These are phyloP conservation scores for Plusia festucae DNA, from an alignment of 2,888 invertebrate species.

Conservation along the genomic window DNA sequence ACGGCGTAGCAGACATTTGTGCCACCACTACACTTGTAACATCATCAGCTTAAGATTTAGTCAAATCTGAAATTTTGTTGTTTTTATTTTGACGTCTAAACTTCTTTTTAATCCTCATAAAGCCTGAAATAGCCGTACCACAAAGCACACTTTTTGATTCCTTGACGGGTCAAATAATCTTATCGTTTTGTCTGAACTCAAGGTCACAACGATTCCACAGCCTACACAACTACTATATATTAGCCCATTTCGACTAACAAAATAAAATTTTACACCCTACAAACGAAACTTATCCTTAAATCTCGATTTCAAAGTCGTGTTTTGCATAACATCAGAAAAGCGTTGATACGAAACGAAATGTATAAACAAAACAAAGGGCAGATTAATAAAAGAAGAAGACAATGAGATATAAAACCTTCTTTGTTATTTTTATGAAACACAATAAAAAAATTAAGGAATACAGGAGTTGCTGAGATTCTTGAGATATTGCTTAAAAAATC, in stretches of 20 bases:
- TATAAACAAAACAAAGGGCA: slow-evolving; percentile 47
- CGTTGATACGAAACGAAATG: slow-evolving; percentile 41
- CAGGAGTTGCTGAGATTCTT: slow-evolving; percentile 30
- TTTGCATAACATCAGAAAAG: slow-evolving; percentile 14
- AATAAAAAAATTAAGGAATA: slow-evolving; percentile 55
- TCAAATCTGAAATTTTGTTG: not conserved
- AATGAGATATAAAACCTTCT: slow-evolving; percentile 54
- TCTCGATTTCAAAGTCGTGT: fast-evolving
- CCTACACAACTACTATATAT: slow-evolving; percentile 28
- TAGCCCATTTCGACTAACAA: slow-evolving; percentile 20
- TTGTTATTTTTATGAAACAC: slow-evolving; percentile 57
- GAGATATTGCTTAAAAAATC: slow-evolving; percentile 35
- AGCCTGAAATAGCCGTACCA: not conserved
- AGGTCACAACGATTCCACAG: slow-evolving; percentile 27
- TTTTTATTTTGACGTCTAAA: not conserved
- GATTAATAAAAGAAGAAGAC: slow-evolving; percentile 58
- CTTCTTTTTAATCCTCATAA: not conserved
- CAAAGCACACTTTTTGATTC: slow-evolving; percentile 6
- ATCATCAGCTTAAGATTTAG: not conserved
- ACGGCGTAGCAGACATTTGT: not conserved
- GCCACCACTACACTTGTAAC: not conserved
- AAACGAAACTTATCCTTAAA: slow-evolving; percentile 4
- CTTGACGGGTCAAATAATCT: slow-evolving; percentile 15
- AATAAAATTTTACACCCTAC: slow-evolving; percentile 9
- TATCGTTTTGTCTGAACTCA: slow-evolving; percentile 25